Evolutionary conservation across 1,140 invertebrate genomes (phyloP).

Genomic region (Oscheius sp.): DNA sequence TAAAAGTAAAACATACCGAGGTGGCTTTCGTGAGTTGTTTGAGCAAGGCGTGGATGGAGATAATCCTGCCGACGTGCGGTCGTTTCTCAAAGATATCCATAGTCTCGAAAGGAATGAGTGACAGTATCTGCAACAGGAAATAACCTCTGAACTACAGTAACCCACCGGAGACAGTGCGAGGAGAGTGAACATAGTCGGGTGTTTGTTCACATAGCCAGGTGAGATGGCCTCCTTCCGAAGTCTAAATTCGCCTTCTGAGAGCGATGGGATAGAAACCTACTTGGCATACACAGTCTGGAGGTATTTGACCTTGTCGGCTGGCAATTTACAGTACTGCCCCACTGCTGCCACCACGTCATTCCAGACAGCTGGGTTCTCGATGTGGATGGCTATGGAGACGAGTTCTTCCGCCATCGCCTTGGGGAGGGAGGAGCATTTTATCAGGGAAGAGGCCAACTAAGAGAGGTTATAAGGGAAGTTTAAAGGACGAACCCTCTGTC

Average conservation of each 20-base stretch:
- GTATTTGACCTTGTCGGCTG: not conserved
- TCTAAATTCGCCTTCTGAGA: too few species aligned
- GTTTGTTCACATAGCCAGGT: not conserved
- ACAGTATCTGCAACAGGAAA: conserved; percentile 20
- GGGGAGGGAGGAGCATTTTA: too few species aligned
- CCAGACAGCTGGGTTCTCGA: not conserved
- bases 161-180: not conserved
- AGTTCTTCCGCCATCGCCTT: not conserved
- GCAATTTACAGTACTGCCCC: not conserved
- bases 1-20: not conserved
- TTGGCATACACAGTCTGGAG: not conserved
- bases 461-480: too few species aligned
- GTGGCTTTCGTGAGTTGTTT: conserved; percentile 18
- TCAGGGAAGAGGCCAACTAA: too few species aligned
- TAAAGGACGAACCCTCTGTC: not conserved
- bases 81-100: conserved; percentile 19
- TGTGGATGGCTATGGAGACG: not conserved
- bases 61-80: conserved; percentile 14
- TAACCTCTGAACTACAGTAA: not conserved
- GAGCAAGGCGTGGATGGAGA: conserved; percentile 44
- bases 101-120: conserved; percentile 16
- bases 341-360: not conserved
- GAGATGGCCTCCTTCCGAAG: not conserved
- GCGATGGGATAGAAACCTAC: too few species aligned
- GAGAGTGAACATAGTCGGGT: not conserved